Base-by-base conservation (phyloP, 1,140 invertebrate genomes). In the Aphelenchoides avenae region DNA sequence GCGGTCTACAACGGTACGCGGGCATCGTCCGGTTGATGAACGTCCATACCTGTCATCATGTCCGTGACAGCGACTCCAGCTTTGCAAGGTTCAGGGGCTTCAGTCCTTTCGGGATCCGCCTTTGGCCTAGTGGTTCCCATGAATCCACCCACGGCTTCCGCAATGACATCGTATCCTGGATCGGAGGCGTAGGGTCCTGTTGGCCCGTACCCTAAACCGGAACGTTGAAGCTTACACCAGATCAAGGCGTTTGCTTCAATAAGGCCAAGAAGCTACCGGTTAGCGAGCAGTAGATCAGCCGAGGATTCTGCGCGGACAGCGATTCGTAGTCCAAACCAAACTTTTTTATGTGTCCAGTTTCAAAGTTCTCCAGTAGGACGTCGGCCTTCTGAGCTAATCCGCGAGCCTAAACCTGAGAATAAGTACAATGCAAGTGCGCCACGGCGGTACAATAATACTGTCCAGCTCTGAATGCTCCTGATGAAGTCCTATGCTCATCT, bases 81-180 rank as follows among this genome's bases (percentile, higher is more conserved):
- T 79, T 94, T 94, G 61, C 87, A 89, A 0, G 92, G 92, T 27
- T 86, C 84, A 4, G 89, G 91, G 2, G 89, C 89, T 73, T 86
- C 73, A n/a, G n/a, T n/a, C n/a, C n/a, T n/a, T n/a, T n/a, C n/a
- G n/a, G n/a, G n/a, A n/a, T n/a, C n/a, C n/a, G n/a, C n/a, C 70
- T 83, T 80, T 18, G 86, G 84, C 0, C 93, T 92, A 0, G 92
- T 97, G 18, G 91, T 87, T 71, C 89, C 84, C 39, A 96, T 67
- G 0, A 96, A 79, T 1, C 92, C 92, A 11, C 90, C 91, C 51
- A 91, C 81, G 0, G 89, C 92, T 6, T 90, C 86, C 11, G 89
- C 90, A 61, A 96, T 91, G 0, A 94, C 88, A 81, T 97, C 92
- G 80, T 94, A 96, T 49, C 92, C 92, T 20, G 89, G 87, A 69